Base-by-base conservation (phyloP, 64 coral and sea anemone genomes). In the Montipora efflorescens region DNA sequence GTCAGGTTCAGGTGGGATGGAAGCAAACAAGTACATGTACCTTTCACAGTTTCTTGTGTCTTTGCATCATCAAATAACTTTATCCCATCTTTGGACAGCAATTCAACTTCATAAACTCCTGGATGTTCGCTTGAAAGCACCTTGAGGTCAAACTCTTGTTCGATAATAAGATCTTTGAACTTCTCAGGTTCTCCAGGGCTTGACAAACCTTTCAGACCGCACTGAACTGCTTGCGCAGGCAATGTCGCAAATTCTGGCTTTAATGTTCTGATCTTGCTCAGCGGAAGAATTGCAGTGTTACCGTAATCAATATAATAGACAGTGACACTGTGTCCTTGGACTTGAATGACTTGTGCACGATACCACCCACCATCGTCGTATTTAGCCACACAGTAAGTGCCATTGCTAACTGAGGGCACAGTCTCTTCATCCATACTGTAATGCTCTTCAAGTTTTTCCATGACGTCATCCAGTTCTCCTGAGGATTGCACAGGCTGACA, bases 341-440 rank as follows among this genome's bases (percentile, higher is more conserved):
- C 53, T 10, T 15, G 15, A 13, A 57, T 72, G 19, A 70, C 74
- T 43, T 36, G 47, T 14, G 74, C 74, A 68, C 18, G 12, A 18
- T 69, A 86, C 59, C 48, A 67, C 5, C 47, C 89, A 73, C 64
- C 51, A 47, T 95, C 45, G 72, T 78, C 75, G 80, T 90, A 79
- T 4, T 76, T 75, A 22, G 96, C 96, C 15, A 97, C 79, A 77
- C 96, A 97, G 9, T 85, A 90, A 89, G 90, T 79, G 13, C 93
- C 92, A 64, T 79, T 84, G 13, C 72, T 79, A 25, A 93, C 85
- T 47, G 96, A 95, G 7, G 90, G 64, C 18, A 97, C 47, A 8
- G 47, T 89, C 16, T 57, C 89, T 45, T 94, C 83, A 51, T 83
- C 50, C 9, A 82, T 48, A n/a, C 77, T 84, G 83, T 91, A 97